These are phyloP conservation scores for Theodoxus fluviatilis DNA, from an alignment of 2,888 invertebrate genomes.

Conservation along the genomic window DNA sequence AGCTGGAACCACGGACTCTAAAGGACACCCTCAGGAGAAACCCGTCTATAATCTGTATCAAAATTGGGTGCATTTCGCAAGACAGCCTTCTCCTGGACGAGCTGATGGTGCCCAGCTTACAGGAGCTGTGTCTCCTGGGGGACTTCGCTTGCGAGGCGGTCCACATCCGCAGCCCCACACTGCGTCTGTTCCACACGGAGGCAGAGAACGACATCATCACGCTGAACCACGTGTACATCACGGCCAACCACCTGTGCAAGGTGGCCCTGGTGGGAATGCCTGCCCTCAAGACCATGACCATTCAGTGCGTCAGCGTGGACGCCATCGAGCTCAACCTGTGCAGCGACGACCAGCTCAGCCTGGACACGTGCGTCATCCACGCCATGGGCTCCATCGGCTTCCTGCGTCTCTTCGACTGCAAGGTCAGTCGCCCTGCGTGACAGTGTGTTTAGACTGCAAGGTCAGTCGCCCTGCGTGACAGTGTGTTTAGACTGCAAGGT, in stretches of 20 bases:
- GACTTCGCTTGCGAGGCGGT: slow-evolving; percentile 51
- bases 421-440: slow-evolving; percentile 24
- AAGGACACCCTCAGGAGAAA: slow-evolving; percentile 40
- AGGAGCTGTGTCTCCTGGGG: slow-evolving; percentile 47
- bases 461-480: too few species aligned
- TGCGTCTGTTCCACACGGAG: slow-evolving; percentile 47
- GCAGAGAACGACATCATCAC: slow-evolving; percentile 49
- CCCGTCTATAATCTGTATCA: slow-evolving; percentile 37
- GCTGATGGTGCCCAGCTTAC: slow-evolving; percentile 40
- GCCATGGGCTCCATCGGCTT: slow-evolving; percentile 50
- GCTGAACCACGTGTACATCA: slow-evolving; percentile 50
- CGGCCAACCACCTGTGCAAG: slow-evolving; percentile 52
- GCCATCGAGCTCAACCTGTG: slow-evolving; percentile 50
- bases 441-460: neutral
- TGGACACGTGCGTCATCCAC: slow-evolving; percentile 50
- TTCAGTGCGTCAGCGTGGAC: slow-evolving; percentile 53
- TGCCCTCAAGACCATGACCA: slow-evolving; percentile 46
- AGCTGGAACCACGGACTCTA: slow-evolving; percentile 44
- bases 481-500: too few species aligned
- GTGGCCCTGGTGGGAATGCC: slow-evolving; percentile 49
- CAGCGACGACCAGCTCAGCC: slow-evolving; percentile 49
- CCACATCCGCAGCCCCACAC: slow-evolving; percentile 47
- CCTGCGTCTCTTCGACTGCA: slow-evolving; percentile 50
- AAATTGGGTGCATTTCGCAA: slow-evolving; percentile 46
- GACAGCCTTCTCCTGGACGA: slow-evolving; percentile 48